These are phyloP conservation scores for Limanda limanda DNA, from an alignment of 2,113 vertebrate genomes.

Conservation along the genomic window DNA sequence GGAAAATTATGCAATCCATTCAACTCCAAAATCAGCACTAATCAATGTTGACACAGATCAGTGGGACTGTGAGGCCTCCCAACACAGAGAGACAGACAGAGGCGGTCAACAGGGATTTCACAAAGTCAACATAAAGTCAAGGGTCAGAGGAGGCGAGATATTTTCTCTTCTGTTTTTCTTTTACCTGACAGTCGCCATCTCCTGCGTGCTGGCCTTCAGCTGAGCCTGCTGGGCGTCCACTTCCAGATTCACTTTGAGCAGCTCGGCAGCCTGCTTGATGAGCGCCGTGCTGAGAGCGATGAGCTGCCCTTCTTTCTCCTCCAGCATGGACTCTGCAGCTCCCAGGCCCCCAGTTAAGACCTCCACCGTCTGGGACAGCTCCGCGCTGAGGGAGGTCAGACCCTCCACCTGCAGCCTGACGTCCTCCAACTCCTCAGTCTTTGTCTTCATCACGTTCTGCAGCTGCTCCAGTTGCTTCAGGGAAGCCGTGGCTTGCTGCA, in stretches of 20 bases:
- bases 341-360: conserved; percentile 43
- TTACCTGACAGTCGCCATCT: conserved; percentile 67
- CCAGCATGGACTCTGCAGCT: conserved; percentile 48
- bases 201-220: conserved; percentile 50
- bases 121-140: conserved; percentile 66
- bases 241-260: conserved; percentile 58
- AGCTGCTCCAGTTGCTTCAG: conserved; percentile 70
- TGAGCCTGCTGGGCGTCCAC: conserved; percentile 55
- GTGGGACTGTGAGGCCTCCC: conserved; percentile 10
- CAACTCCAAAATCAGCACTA: conserved; percentile 12
- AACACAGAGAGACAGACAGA: conserved; percentile 17
- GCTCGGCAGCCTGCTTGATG: conserved; percentile 56
- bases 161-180: conserved; percentile 32
- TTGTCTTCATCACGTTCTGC: conserved; percentile 41
- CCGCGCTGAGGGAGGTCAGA: conserved; percentile 36
- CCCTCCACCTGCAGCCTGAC: conserved; percentile 57
- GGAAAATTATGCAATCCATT: not conserved
- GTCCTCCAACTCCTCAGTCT: conserved; percentile 59
- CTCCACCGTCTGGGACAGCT: conserved; percentile 62
- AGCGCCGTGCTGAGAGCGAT: conserved; percentile 40
- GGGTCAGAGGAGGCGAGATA: conserved; percentile 69
- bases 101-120: conserved; percentile 60
- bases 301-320: conserved; percentile 34
- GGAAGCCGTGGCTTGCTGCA: conserved; percentile 70
- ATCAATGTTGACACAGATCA: conserved; percentile 45